A percentile compares a stretch with the other conserved stretches of the same genome.
Evolutionary conservation across 2,888 invertebrate species (phyloP).

Genomic region (Gandaritis pyraliata): DNA sequence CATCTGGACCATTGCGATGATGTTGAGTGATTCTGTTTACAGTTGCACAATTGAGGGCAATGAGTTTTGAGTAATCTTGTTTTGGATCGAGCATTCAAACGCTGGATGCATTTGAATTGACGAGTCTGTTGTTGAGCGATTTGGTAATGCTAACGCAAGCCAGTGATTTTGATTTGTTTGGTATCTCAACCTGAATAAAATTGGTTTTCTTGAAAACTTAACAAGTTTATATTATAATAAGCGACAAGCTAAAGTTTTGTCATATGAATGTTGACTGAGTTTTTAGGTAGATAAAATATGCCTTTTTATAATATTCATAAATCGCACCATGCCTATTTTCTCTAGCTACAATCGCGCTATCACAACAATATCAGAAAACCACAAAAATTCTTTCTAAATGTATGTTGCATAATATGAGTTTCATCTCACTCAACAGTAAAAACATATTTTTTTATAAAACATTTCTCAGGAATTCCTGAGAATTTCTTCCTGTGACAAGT

Average conservation of each 20-base stretch:
- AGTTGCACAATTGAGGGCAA: constrained; percentile 28
- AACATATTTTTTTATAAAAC: background rate
- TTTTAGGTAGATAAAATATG: no score
- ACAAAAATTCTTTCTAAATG: no score
- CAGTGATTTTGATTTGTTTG: background rate
- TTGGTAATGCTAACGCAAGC: constrained; percentile 4
- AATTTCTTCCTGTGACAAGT: no score
- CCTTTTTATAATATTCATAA: no score
- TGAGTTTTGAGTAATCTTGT: constrained; percentile 25
- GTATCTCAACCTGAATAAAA: no score
- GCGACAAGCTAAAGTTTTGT: no score
- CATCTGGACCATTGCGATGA: constrained; percentile 21
- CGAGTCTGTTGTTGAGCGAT: constrained; percentile 7
- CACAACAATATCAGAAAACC: no score
- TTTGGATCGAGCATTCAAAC: constrained; percentile 16
- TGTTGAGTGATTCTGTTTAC: constrained; percentile 22
- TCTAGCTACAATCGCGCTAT: no score
- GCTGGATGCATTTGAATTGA: background rate
- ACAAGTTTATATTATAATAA: no score
- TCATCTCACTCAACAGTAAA: background rate
- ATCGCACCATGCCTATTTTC: no score
- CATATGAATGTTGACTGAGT: no score
- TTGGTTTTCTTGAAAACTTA: no score
- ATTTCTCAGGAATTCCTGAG: background rate
- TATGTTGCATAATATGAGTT: background rate